Evolutionary conservation across 2,113 vertebrate genomes (phyloP), one percentile per base, ranked within the genome.

Genomic region (Physeter macrocephalus): DNA sequence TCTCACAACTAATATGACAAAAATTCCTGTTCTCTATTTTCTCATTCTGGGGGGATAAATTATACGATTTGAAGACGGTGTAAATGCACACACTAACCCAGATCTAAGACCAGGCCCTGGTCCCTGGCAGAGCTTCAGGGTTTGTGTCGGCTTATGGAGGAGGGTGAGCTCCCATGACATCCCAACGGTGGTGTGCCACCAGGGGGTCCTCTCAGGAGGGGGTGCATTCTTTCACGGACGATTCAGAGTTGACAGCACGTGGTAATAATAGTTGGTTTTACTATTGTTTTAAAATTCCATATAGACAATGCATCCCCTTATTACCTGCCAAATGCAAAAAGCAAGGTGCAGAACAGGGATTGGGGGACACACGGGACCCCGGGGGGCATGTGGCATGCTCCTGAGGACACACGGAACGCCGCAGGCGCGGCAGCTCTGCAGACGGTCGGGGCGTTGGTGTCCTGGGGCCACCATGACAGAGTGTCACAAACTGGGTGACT

Each of bases 361-460:
- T 25, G 20, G 46, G 15, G 82, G 43, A 25, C 13, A 17, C 8
- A 0, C 3, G 23, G n/a, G 15, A n/a, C 77, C 77, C 34, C 2
- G 14, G 15, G 78, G n/a, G 23, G 34, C 34, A 12, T 39, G 52
- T 4, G 49, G 6, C 8, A 1, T n/a, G 43, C 3, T 20, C 31
- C 18, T 7, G 29, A 34, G 52, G 77, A 31, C 34, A 57, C n/a
- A 13, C 8, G 12, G 34, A 21, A 25, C 12, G 12, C 34, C 34
- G 6, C 80, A 8, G 17, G 31, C 21, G 46, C 29, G 46, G 31
- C 17, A 6, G 3, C 10, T 43, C 88, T n/a, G 17, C 3, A 18
- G 21, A 52, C 8, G 11, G 27, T 6, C 2, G 2, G 41, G 0
- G 13, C 3, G 25, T 0, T 25, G 6, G 41, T 3, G 13, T 64